Evolutionary conservation across 2,888 invertebrate genomes (phyloP).

Genomic region (Lathronympha strigana): DNA sequence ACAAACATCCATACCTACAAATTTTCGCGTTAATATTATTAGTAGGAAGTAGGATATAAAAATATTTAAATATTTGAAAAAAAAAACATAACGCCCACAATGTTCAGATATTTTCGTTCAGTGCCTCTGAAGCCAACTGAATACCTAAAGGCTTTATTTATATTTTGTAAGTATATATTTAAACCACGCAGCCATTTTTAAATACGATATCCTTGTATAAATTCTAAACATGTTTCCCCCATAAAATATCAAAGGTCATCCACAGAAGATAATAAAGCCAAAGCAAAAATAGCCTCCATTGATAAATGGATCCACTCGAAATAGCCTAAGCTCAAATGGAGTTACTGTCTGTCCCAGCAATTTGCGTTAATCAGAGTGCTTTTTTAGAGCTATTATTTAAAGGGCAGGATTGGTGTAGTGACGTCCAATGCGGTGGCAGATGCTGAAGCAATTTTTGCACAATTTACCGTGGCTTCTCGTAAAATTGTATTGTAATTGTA

Average conservation of each 20-base stretch:
- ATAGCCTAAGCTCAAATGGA: conserved; percentile 35
- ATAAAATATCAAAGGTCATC: conserved; percentile 1
- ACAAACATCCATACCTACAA: too few relatives aligned
- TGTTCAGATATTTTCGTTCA: too few relatives aligned
- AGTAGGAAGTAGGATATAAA: too few relatives aligned
- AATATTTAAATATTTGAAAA: too few relatives aligned
- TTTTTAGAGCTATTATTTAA: conserved; percentile 24
- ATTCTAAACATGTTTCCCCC: conserved; percentile 6
- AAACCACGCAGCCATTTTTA: too few relatives aligned
- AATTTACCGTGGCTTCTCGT: neutral
- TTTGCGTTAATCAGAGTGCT: conserved; percentile 16
- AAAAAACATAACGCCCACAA: too few relatives aligned
- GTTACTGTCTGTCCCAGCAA: conserved; percentile 19
- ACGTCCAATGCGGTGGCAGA: neutral
- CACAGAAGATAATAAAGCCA: neutral
- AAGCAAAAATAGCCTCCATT: conserved; percentile 21
- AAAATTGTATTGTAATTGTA: neutral
- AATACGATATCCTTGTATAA: neutral
- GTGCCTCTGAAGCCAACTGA: too few relatives aligned
- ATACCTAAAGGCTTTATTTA: too few relatives aligned
- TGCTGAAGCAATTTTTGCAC: neutral
- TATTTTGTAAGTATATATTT: too few relatives aligned
- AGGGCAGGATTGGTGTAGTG: conserved; percentile 12
- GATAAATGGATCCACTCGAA: conserved; percentile 18
- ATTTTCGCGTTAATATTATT: too few relatives aligned